These are phyloP conservation scores for Lasioglossum leucozonium DNA, from an alignment of 2,888 invertebrate species.

Conservation along the genomic window DNA sequence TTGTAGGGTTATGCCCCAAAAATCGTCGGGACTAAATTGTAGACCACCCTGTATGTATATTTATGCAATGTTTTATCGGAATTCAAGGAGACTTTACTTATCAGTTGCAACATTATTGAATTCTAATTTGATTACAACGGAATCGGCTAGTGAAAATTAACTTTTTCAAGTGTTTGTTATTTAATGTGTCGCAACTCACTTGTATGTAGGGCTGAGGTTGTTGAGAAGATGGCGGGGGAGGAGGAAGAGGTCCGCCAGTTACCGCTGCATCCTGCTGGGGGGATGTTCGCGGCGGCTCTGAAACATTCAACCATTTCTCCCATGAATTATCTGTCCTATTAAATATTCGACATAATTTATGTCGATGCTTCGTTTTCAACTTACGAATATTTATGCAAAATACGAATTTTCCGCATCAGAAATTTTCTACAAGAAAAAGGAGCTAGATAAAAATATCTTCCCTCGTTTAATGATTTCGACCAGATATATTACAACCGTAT, in stretches of 20 bases:
- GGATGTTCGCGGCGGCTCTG: constrained; percentile 92
- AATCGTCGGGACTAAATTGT: no score
- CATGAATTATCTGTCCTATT: neutral
- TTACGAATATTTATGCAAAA: no score
- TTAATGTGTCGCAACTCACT: constrained; percentile 68
- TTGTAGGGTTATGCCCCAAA: no score
- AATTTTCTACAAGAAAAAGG: no score
- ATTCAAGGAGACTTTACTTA: neutral
- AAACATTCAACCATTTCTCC: constrained; percentile 69
- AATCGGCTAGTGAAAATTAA: neutral
- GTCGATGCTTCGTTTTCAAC: neutral
- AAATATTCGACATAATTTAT: neutral
- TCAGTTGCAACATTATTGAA: neutral
- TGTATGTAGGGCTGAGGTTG: constrained; percentile 82
- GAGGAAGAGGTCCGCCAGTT: constrained; percentile 84
- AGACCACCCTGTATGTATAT: neutral
- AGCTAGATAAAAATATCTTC: no score
- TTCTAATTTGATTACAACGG: neutral
- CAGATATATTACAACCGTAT: no score
- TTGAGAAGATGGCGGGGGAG: constrained; percentile 83
- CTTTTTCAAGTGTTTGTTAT: neutral
- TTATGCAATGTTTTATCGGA: neutral
- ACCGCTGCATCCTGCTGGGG: constrained; percentile 90
- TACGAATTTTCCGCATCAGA: no score
- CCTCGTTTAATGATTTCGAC: no score